A percentile compares a stretch with the other conserved stretches of the same genome.
These are phyloP conservation scores for Oreochromis niloticus DNA, from an alignment of 2,113 vertebrate species.

Conservation along the genomic window DNA sequence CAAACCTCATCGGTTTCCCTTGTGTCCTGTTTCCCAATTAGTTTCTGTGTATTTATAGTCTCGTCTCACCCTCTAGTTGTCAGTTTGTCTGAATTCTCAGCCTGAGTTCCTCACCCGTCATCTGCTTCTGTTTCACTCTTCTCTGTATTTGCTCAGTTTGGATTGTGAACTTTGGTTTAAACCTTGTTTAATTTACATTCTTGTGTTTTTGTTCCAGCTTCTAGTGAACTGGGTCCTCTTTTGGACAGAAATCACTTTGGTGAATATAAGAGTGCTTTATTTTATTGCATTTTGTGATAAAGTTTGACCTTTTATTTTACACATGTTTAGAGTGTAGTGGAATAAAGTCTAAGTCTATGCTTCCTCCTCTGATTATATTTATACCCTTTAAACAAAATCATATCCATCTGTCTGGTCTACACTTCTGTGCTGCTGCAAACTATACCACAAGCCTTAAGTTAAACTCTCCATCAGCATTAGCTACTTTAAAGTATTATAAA, in stretches of 20 bases:
- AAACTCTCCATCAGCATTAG: neutral
- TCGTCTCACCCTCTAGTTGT: neutral
- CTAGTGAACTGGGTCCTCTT: neutral
- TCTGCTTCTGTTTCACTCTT: neutral
- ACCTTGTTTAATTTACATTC: neutral
- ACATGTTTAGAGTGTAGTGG: neutral
- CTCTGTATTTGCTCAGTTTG: neutral
- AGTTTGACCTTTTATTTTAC: neutral
- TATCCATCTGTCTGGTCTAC: neutral
- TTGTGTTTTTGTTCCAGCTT: neutral
- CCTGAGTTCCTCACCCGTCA: accelerated
- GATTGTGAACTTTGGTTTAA: neutral
- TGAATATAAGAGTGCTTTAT: neutral
- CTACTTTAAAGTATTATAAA: neutral
- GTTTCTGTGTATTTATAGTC: neutral
- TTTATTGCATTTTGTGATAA: neutral
- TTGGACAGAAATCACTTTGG: neutral
- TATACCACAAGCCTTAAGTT: neutral
- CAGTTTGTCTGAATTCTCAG: neutral
- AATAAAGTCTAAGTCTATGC: neutral
- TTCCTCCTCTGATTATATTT: neutral
- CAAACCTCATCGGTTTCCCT: neutral
- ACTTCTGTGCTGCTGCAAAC: neutral
- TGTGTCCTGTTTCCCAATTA: neutral
- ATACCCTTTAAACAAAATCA: neutral